Base-by-base conservation (phyloP, 2,797 vertebrate species). In the Cirrhinus mrigala region DNA sequence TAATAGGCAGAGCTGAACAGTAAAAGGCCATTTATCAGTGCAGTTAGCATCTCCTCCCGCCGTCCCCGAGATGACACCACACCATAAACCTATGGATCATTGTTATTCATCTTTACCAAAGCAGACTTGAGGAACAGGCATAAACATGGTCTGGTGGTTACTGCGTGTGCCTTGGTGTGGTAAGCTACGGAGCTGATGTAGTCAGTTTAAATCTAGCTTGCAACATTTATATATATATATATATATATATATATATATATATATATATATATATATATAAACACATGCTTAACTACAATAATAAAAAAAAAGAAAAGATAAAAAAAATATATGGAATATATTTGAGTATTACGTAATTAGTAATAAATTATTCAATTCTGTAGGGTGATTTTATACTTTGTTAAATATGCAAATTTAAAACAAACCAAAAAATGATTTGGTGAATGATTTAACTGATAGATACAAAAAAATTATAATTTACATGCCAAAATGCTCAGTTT, bases 21-120 rank as follows among this genome's bases (percentile, higher is more conserved):
- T 85, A 78, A 92, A 88, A 85, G 90, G 89, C 90, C 93, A 93
- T 93, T 92, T 87, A 92, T 94, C 92, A 94, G 92, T 71, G 71
- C 68, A 58, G 6, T 92, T 88, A 90, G 92, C 92, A 93, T 91
- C 82, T 88, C 77, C 33, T 73, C 87, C 77, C 85, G 90, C 88
- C 80, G 91, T 91, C 91, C 83, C 89, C 75, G 75, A 82, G 78
- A 84, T 68, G 74, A 85, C 46, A 60, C 52, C 56, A 60, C 22
- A 22, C 29, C 48, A 78, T 85, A 56, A 73, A 52, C 64, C 20
- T 78, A 66, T n/a, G 58, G 78, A 52, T 73, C 77, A 52, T 52
- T 75, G 73, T 37, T 74, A 62, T 83, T 64, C 81, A 75, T 60
- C 24, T 29, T 29, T 22, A 74, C 24, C 44, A 37, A 44, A 50